phyloP scores from a whole-genome alignment of 2,888 invertebrate genomes.

The Orthosia gothica region DNA sequence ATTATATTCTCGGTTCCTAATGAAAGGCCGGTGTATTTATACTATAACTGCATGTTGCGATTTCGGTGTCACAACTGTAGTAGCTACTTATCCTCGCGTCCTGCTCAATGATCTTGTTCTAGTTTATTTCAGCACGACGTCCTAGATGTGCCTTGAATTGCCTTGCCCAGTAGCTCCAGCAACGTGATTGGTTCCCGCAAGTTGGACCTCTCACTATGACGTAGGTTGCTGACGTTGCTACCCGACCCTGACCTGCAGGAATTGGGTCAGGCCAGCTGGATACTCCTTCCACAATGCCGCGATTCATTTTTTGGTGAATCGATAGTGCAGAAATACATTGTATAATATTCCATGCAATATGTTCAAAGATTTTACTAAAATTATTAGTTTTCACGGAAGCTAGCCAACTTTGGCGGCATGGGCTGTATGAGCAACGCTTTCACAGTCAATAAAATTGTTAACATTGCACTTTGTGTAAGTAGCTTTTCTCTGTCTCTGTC shows the following conservation, averaged over 20 bases:
- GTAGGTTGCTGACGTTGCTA: slow-evolving; percentile 45
- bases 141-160: slow-evolving; percentile 8
- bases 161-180: slow-evolving; percentile 31
- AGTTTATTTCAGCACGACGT: slow-evolving; percentile 23
- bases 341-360: background rate
- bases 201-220: slow-evolving; percentile 51
- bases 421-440: slow-evolving; percentile 69
- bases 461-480: slow-evolving; percentile 72
- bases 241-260: slow-evolving; percentile 56
- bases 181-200: slow-evolving; percentile 38
- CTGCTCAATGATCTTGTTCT: slow-evolving; percentile 4
- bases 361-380: slow-evolving; percentile 5
- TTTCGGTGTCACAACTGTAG: too few species aligned
- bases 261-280: slow-evolving; percentile 41
- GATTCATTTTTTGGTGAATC: slow-evolving; percentile 14
- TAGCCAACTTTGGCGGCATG: slow-evolving; percentile 58
- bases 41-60: too few species aligned
- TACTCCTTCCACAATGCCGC: slow-evolving; percentile 25
- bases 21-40: too few species aligned
- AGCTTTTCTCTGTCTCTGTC: slow-evolving; percentile 71
- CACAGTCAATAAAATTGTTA: slow-evolving; percentile 75
- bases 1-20: too few species aligned
- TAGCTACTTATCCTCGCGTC: too few species aligned
- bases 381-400: slow-evolving; percentile 51
- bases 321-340: background rate